Conservation (phyloP, 2,797 vertebrate genomes). For the Cyprinodon diabolis region DNA sequence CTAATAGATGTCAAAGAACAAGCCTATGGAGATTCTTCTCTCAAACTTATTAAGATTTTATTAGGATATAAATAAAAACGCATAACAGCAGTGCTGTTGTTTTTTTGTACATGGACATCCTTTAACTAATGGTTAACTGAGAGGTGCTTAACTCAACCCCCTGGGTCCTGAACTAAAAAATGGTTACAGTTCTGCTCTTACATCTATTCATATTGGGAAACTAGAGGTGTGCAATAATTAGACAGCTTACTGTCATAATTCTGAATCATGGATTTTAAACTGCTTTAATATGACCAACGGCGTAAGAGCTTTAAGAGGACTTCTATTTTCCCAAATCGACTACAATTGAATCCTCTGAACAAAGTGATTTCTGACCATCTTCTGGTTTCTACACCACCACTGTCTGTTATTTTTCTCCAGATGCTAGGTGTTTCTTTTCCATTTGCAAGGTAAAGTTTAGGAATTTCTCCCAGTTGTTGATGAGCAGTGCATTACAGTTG, state of each 20-base stretch:
- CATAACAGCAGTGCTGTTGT: constrained; percentile 30
- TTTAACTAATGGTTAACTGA: constrained; percentile 57
- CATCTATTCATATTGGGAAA: constrained; percentile 56
- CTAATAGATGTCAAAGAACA: constrained; percentile 70
- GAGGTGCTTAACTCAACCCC: constrained; percentile 60
- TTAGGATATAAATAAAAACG: constrained; percentile 26
- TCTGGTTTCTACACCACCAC: too few species aligned
- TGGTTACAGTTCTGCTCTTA: constrained; percentile 39
- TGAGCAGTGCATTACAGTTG: too few species aligned
- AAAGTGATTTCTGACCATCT: too few species aligned
- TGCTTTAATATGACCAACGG: neutral
- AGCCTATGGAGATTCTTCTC: constrained; percentile 35
- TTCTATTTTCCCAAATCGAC: neutral
- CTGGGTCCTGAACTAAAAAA: constrained; percentile 40
- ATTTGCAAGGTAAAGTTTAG: too few species aligned
- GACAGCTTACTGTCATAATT: constrained; percentile 26
- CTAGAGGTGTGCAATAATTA: constrained; percentile 40
- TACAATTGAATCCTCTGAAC: neutral
- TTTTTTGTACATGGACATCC: constrained; percentile 52
- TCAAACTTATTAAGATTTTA: constrained; percentile 7
- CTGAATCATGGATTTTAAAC: constrained; percentile 22
- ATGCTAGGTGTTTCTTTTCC: too few species aligned
- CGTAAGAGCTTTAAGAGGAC: neutral
- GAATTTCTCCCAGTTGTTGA: too few species aligned
- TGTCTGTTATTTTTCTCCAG: too few species aligned